Percentiles rank a stretch among this genome's conserved stretches.
Conservation (phyloP, 2,113 vertebrate species). For the Phrynocephalus versicolor region DNA sequence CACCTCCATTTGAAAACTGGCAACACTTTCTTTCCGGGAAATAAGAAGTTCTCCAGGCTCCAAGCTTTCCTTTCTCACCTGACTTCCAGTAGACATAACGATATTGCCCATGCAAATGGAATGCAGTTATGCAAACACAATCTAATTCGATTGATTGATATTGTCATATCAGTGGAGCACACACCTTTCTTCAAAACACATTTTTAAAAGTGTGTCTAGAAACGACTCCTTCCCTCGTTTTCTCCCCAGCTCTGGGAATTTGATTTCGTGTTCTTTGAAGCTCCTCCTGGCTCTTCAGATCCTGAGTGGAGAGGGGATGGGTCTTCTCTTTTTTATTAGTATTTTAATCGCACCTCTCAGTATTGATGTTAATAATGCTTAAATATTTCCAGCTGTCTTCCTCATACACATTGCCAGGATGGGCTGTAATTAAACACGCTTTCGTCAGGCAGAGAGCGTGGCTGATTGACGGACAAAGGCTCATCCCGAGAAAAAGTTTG, state of each 20-base stretch:
- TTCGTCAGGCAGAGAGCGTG: background rate
- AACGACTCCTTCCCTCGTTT: rapidly evolving
- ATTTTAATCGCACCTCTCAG: conserved; percentile 8
- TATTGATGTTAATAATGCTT: background rate
- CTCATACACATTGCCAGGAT: rapidly evolving
- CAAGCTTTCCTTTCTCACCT: background rate
- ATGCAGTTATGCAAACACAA: conserved; percentile 47
- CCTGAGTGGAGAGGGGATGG: background rate
- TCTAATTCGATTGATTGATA: conserved; percentile 65
- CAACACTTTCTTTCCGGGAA: background rate
- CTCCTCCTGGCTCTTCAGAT: background rate
- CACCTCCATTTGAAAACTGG: too few relatives aligned
- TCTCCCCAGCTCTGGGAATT: conserved; percentile 6
- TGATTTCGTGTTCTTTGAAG: background rate
- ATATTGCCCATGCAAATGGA: conserved; percentile 41
- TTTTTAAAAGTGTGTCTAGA: rapidly evolving
- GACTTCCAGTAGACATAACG: conserved; percentile 33
- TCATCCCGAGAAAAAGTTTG: background rate
- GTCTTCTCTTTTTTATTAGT: rapidly evolving
- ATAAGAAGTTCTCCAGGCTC: background rate
- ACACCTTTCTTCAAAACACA: conserved; percentile 30
- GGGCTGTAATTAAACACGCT: background rate
- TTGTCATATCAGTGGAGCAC: conserved; percentile 29
- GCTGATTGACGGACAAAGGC: background rate
- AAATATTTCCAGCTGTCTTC: background rate